Evolutionary conservation across 2,113 vertebrate species (phyloP), one percentile per base, ranked within the genome.

Genomic region (Mystacornis crossleyi): DNA sequence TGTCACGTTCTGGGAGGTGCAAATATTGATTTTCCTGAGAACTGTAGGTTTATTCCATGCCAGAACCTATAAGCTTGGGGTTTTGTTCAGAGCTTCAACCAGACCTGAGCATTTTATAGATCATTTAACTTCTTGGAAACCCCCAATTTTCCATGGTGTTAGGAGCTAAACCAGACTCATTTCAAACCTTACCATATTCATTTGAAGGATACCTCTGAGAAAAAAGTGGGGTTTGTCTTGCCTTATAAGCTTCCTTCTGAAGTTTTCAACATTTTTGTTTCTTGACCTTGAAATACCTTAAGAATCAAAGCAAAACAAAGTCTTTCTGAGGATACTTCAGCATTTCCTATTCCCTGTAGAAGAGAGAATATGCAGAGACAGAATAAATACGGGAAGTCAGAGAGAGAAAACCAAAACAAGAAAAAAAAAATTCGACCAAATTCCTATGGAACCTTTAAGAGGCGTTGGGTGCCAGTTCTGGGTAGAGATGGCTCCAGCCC

Each of bases 401-500:
- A 1, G 24, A 83, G 72, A 64, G 48, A 89, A 89, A 92, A 81
- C 18, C 57, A 57, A 92, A 86, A 42, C 58, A 80, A 74, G 36
- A 71, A 75, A 51, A 71, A 64, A 75, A 55, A 3, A n/a, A n/a
- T n/a, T 7, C 25, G 36, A 64, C 57, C 29, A 53, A 72, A 88
- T 70, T 90, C 62, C 58, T 85, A 90, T 9, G 38, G 77, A 96
- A 82, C 3, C 12, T 82, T 91, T 83, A 71, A 89, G 90, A 95
- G 60, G 42, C 0, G 0, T 29, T 71, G 87, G 38, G 19, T 96
- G 95, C 82, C 89, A 90, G 4, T 64, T 95, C 75, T 94, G 75
- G 54, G 60, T 64, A 92, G 94, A 93, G 82, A 81, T 94, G 95
- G 90, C 92, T 90, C 18, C 72, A 67, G 51, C 48, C 90, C 95